phyloP scores from a whole-genome alignment of 1,140 invertebrate species.

The Halesus radiatus region DNA sequence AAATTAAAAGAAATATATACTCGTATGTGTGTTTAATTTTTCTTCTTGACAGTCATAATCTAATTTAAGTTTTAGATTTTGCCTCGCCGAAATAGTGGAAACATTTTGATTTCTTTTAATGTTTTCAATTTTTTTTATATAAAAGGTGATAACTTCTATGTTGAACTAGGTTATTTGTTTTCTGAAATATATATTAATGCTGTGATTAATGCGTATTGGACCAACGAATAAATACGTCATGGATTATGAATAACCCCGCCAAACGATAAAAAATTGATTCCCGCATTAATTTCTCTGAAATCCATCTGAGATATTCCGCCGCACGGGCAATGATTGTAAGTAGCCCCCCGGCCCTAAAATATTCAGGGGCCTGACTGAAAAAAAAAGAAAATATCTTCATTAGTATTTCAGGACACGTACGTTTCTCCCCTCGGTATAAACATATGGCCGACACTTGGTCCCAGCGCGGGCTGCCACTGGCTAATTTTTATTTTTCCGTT shows the following conservation, averaged over 20 bases:
- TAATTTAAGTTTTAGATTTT: no score
- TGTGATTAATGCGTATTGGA: no score
- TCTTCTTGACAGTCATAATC: no score
- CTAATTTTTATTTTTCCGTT: slow-evolving; percentile 3
- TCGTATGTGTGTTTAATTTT: no score
- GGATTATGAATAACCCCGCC: not conserved
- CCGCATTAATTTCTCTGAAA: not conserved
- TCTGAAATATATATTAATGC: no score
- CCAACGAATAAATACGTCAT: no score
- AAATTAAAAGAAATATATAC: no score
- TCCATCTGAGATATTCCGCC: not conserved
- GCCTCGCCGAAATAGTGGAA: no score
- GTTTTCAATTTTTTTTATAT: no score
- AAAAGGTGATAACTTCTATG: no score
- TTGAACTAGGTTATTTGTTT: no score
- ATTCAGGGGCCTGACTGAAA: not conserved
- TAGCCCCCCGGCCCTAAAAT: not conserved
- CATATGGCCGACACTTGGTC: not conserved
- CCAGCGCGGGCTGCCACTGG: not conserved
- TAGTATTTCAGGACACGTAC: slow-evolving; percentile 5
- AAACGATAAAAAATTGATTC: not conserved
- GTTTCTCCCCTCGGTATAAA: not conserved
- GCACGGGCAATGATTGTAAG: slow-evolving; percentile 9
- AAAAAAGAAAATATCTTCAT: slow-evolving; percentile 4
- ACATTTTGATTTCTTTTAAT: no score